Evolutionary conservation across 2,888 invertebrate genomes (phyloP).

Genomic region (Cepaea hortensis): DNA sequence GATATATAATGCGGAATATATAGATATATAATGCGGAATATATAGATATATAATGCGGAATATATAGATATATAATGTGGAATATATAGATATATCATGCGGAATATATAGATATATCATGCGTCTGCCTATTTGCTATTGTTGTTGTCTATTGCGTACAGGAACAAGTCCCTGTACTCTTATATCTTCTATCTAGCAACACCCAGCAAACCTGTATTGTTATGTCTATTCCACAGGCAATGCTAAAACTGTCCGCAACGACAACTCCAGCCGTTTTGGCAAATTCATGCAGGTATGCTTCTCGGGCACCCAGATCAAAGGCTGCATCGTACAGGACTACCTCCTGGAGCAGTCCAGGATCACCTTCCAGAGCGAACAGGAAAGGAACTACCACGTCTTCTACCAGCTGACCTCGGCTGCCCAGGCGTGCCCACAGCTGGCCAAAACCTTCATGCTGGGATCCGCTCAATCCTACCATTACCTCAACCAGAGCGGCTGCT

Average conservation of each 20-base stretch:
- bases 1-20: too few species aligned
- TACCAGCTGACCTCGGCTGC: constrained; percentile 89
- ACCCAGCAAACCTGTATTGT: too few species aligned
- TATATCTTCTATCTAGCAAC: too few species aligned
- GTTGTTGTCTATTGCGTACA: too few species aligned
- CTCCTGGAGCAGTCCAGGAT: constrained; percentile 94
- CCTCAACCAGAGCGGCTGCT: constrained; percentile 70
- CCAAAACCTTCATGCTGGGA: constrained; percentile 62
- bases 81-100: too few species aligned
- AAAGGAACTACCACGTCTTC: constrained; percentile 97
- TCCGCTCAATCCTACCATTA: constrained; percentile 65
- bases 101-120: too few species aligned
- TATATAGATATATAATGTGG: too few species aligned
- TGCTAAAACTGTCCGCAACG: constrained; percentile 95
- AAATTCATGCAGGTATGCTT: constrained; percentile 97
- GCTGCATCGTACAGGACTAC: constrained; percentile 83
- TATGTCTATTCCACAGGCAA: constrained; percentile 81
- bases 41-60: too few species aligned
- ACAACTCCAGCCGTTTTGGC: constrained; percentile 96
- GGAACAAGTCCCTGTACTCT: too few species aligned
- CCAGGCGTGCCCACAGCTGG: constrained; percentile 62
- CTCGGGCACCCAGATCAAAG: constrained; percentile 79
- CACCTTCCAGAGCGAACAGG: constrained; percentile 86
- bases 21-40: too few species aligned
- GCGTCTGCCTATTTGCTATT: too few species aligned